Evolutionary conservation across 2,888 invertebrate genomes (phyloP).

Genomic region (Brachyopa scutellaris): DNA sequence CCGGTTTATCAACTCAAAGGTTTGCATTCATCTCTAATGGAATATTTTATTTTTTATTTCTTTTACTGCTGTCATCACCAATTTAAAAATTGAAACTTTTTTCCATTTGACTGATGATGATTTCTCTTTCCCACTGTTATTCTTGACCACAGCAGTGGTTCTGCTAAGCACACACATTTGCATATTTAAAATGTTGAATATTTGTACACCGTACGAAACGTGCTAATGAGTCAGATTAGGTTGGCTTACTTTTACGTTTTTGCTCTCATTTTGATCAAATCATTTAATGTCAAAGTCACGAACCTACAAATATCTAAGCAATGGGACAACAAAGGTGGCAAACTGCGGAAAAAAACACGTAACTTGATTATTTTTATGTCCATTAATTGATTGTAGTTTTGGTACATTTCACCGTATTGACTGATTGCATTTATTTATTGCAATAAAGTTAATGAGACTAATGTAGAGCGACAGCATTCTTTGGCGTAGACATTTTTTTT

Average conservation of each 20-base stretch:
- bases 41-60: slow-evolving; percentile 7
- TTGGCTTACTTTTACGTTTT: slow-evolving; percentile 16
- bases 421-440: not conserved
- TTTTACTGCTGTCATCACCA: slow-evolving; percentile 15
- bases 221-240: slow-evolving; percentile 16
- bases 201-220: slow-evolving; percentile 22
- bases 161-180: slow-evolving; percentile 8
- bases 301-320: slow-evolving; percentile 24
- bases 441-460: not conserved
- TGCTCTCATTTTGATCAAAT: not conserved
- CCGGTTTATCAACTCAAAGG: slow-evolving; percentile 90
- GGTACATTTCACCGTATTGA: not conserved
- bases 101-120: slow-evolving; percentile 16
- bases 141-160: not conserved
- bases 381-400: not conserved
- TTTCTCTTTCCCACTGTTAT: not conserved
- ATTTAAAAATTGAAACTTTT: slow-evolving; percentile 37
- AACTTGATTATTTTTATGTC: not conserved
- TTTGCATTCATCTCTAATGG: slow-evolving; percentile 76
- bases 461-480: no score
- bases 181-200: not conserved
- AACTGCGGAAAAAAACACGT: no score
- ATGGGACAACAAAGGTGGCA: no score
- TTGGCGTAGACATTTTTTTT: no score
- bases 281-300: slow-evolving; percentile 64